phyloP scores from a whole-genome alignment of 2,113 vertebrate species.

The Entomyzon cyanotis region DNA sequence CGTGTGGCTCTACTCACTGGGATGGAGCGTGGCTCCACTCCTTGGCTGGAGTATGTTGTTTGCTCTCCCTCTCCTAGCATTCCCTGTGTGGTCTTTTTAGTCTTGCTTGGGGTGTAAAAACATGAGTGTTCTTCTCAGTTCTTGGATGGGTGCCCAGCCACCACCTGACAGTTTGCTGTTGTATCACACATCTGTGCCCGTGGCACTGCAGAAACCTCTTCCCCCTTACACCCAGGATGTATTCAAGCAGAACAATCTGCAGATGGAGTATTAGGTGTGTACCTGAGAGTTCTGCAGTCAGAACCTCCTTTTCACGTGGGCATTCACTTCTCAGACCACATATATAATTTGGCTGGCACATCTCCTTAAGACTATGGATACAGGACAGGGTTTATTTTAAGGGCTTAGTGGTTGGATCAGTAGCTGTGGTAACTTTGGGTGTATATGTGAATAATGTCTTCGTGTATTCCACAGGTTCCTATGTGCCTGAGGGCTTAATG shows the following conservation, averaged over 20 bases:
- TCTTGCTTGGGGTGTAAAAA: neutral
- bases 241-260: neutral
- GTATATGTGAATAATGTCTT: neutral
- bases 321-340: neutral
- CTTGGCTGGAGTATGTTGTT: conserved; percentile 71
- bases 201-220: neutral
- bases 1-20: conserved; percentile 69
- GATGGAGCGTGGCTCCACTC: conserved; percentile 66
- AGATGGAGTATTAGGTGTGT: neutral
- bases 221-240: accelerated
- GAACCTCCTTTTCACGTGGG: accelerated
- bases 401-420: neutral
- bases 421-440: accelerated
- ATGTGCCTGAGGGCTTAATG: conserved; percentile 75
- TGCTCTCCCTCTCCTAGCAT: neutral
- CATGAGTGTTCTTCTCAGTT: neutral
- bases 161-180: neutral
- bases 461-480: conserved; percentile 64
- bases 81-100: neutral
- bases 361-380: neutral
- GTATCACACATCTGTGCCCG: accelerated
- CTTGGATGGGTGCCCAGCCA: neutral
- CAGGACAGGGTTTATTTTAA: neutral
- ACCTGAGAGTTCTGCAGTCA: neutral
- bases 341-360: neutral